A percentile compares a stretch with the other conserved stretches of the same genome.
These are phyloP conservation scores for Pica pica DNA, from an alignment of 2,113 vertebrate genomes.

Conservation along the genomic window DNA sequence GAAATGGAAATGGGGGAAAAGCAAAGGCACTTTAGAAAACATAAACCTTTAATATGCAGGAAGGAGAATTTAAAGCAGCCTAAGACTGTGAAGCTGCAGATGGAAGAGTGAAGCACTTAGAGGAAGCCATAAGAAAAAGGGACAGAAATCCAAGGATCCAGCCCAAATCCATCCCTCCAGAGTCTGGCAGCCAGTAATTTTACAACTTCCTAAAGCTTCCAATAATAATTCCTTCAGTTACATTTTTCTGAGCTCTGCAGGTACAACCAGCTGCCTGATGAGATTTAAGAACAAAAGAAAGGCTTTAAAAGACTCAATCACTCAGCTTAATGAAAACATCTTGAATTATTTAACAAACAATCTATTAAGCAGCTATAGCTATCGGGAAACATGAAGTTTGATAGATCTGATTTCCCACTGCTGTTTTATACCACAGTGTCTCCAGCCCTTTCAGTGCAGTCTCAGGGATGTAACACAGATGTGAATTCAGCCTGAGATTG, in stretches of 20 bases:
- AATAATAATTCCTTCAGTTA: background rate
- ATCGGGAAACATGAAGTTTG: background rate
- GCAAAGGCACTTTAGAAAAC: constrained; percentile 6
- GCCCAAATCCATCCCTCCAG: background rate
- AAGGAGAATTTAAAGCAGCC: background rate
- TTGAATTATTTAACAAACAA: constrained; percentile 45
- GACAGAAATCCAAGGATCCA: background rate
- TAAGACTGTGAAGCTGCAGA: background rate
- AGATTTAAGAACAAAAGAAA: background rate
- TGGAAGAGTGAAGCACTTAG: background rate
- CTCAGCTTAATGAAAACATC: constrained; percentile 42
- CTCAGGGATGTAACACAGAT: background rate
- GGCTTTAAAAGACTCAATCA: constrained; percentile 3
- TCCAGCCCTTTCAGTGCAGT: background rate
- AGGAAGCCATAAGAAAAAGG: background rate
- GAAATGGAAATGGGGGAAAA: background rate
- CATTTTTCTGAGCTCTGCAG: background rate
- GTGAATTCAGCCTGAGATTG: background rate
- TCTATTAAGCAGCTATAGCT: background rate
- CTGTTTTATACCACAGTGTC: background rate
- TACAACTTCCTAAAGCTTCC: background rate
- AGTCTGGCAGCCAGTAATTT: background rate
- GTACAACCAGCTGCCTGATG: background rate
- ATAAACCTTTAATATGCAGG: constrained; percentile 3
- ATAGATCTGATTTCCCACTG: background rate